Base-by-base conservation (phyloP, 1,140 invertebrate species). In the Oedothorax gibbosus region DNA sequence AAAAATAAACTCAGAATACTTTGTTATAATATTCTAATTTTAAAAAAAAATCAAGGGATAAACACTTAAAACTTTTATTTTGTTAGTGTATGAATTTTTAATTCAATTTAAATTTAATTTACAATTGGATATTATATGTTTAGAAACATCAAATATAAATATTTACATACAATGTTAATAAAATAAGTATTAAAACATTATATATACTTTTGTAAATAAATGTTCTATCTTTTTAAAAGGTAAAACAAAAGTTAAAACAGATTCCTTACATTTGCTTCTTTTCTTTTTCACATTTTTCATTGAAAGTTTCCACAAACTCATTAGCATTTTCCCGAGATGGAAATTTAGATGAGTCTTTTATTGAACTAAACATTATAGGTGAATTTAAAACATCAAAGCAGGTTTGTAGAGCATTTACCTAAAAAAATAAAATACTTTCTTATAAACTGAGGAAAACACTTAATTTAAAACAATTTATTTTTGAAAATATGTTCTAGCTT, bases 361-460 rank as follows among this genome's bases (percentile, higher is more conserved):
- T 15, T 8, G 81, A 49, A 21, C 68, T 75, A 11, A 50, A 81
- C 18, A 56, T 54, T 56, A 84, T 73, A 8, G 81, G 71, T 15
- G 81, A 84, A 57, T 76, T 75, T n/a, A 84, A 15, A 50, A 84
- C 51, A 68, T 84, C 81, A 76, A 84, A 15, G 57, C 81, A 84
- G 10, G 81, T 75, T 57, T 84, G 81, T 7, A 84, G 53, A 15
- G 81, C 81, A 84, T 76, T 84, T 20, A 84, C 81, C 81, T 84
- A 20, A 54, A 75, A 49, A 35, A 68, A 68, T 66, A 64, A 54
- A 79, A 66, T 71, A 18, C 18, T 66, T 49, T 50, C 2, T 35
- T 0, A 69, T 69, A 35, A 49, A 20, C 6, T 35, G 0, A 49
- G 8, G 35, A 9, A 35, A 49, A 11, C 20, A 69, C 11, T 8